phyloP scores from a whole-genome alignment of 1,140 invertebrate species.

The Plectus sambesii region DNA sequence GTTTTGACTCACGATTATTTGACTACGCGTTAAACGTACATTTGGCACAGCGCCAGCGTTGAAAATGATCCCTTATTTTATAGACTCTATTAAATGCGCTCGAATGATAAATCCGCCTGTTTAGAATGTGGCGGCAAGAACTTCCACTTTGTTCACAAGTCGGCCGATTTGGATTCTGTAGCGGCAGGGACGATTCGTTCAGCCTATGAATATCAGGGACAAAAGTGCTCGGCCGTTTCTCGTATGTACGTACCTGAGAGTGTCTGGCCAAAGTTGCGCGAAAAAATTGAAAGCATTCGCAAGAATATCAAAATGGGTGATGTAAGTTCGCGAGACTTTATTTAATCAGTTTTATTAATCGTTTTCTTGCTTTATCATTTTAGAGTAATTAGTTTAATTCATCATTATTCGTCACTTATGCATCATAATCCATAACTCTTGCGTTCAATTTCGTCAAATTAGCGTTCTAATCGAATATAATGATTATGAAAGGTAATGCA shows the following conservation, averaged over 20 bases:
- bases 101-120: no score
- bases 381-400: no score
- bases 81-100: neutral
- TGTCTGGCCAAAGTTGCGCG: slow-evolving; percentile 64
- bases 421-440: no score
- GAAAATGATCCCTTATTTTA: slow-evolving; percentile 6
- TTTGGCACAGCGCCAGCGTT: neutral
- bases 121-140: slow-evolving; percentile 95
- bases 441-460: no score
- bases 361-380: neutral
- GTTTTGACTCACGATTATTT: no score
- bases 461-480: no score
- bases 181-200: slow-evolving; percentile 72
- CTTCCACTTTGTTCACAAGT: slow-evolving; percentile 88
- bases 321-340: slow-evolving; percentile 34
- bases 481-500: no score
- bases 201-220: slow-evolving; percentile 85
- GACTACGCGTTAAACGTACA: no score
- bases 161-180: slow-evolving; percentile 71
- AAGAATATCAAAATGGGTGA: slow-evolving; percentile 47
- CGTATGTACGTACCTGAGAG: slow-evolving; percentile 86
- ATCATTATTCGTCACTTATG: no score
- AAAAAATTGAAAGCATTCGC: slow-evolving; percentile 43
- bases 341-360: slow-evolving; percentile 2
- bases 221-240: slow-evolving; percentile 97